Evolutionary conservation across 2,888 invertebrate genomes (phyloP), one percentile per base, ranked within the genome.

Genomic region (Ophioninae sp.): DNA sequence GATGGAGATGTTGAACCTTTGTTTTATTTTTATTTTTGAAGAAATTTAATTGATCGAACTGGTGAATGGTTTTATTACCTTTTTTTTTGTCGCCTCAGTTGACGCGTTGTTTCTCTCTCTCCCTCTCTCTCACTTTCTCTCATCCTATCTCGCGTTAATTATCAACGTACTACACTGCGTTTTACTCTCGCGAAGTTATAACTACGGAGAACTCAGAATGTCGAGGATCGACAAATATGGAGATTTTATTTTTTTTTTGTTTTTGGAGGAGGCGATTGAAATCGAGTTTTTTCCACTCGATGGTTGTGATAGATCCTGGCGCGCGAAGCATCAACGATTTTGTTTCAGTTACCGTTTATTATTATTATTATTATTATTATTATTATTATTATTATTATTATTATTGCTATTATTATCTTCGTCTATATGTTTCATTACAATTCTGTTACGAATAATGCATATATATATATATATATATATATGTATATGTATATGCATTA

Each of bases 291-390:
- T 57, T 78, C 10, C 17, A 50, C 69, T 68, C 78, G 67, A 84
- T 72, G 84, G 81, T 84, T 84, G 84, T 84, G 84, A 84, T 84
- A 84, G 84, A 84, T 75, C 64, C 83, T 81, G 84, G 78, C 78
- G 83, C 80, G 81, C 79, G 84, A 84, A 75, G 81, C 74, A 84
- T 84, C 81, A 75, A 81, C 61, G 77, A 72, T 85, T 83, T 73
- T 80, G 57, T 83, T 80, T 85, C 83, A 80, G 80, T 85, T 81
- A 83, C 80, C 79, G 83, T 83, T 76, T 81, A 79, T 82, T 79
- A 84, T 81, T 77, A 78, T 81, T 78, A 81, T 81, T 81, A 68
- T 76, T 72, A 76, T 78, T 72, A 77, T 81, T 73, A 74, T 81
- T 74, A 78, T 76, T 81, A 79, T 82, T 79, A 84, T 81, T 77